A percentile compares a stretch with the other conserved stretches of the same genome.
Evolutionary conservation across 92 coral and sea anemone genomes (phyloP).

Genomic region (Porites lobata): DNA sequence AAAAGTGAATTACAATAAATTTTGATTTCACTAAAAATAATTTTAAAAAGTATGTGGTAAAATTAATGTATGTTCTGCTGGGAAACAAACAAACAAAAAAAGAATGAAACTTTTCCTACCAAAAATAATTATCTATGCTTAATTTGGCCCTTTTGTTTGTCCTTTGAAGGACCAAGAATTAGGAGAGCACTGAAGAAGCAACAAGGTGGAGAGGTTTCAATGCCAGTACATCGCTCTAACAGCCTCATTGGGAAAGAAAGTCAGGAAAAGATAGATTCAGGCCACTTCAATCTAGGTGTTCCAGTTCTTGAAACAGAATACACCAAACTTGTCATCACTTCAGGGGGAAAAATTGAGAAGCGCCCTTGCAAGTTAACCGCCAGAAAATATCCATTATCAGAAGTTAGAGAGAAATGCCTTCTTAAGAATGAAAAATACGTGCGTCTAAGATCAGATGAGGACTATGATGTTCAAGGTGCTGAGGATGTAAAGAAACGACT

Average conservation of each 20-base stretch:
- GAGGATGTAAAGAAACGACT: slow-evolving; percentile 6
- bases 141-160: not conserved
- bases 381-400: slow-evolving; percentile 30
- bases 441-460: slow-evolving; percentile 20
- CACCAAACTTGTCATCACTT: slow-evolving; percentile 34
- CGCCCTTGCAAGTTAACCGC: slow-evolving; percentile 21
- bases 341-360: slow-evolving; percentile 55
- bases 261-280: slow-evolving; percentile 23
- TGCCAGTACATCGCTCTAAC: slow-evolving; percentile 34
- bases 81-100: no score
- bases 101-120: no score
- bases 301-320: slow-evolving; percentile 35
- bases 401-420: slow-evolving; percentile 16
- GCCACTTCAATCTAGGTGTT: slow-evolving; percentile 31
- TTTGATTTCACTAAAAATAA: no score
- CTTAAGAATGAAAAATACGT: not conserved
- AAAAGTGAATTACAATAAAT: no score
- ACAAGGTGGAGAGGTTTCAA: slow-evolving; percentile 46
- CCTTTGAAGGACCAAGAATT: slow-evolving; percentile 17
- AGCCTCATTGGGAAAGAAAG: slow-evolving; percentile 9
- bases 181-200: slow-evolving; percentile 49
- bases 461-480: not conserved
- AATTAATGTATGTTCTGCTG: no score
- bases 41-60: no score
- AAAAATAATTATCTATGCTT: no score